These are phyloP conservation scores for Eledona agricola DNA, from an alignment of 2,888 invertebrate species.

Conservation along the genomic window DNA sequence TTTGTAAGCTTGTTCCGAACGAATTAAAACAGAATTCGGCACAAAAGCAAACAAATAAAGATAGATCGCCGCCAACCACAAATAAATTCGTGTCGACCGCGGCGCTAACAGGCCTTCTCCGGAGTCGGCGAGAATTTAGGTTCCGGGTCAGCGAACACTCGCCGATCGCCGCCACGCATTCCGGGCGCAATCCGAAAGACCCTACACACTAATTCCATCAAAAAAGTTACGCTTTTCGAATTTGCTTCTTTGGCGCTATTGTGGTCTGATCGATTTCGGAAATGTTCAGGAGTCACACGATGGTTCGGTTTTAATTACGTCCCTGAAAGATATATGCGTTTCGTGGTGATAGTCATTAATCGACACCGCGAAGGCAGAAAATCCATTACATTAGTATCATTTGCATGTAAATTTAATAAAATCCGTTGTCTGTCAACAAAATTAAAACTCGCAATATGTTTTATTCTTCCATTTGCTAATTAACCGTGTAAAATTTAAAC, in stretches of 20 bases:
- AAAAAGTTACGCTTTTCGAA: slow-evolving; percentile 25
- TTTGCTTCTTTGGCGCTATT: slow-evolving; percentile 6
- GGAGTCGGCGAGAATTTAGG: slow-evolving; percentile 44
- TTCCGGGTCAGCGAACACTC: slow-evolving; percentile 46
- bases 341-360: background rate
- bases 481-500: slow-evolving; percentile 9
- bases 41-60: slow-evolving; percentile 45
- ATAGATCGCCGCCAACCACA: slow-evolving; percentile 42
- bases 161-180: slow-evolving; percentile 40
- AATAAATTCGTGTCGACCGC: slow-evolving; percentile 47
- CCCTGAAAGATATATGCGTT: slow-evolving; percentile 5
- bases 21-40: slow-evolving; percentile 41
- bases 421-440: slow-evolving; percentile 6
- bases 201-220: slow-evolving; percentile 43
- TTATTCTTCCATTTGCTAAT: slow-evolving; percentile 1
- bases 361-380: no score
- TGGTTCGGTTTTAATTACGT: slow-evolving; percentile 17
- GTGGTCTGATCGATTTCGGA: background rate
- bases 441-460: slow-evolving; percentile 1
- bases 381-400: no score
- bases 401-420: slow-evolving; percentile 11
- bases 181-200: slow-evolving; percentile 38
- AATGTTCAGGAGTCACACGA: slow-evolving; percentile 7
- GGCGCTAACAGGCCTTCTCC: slow-evolving; percentile 45
- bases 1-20: slow-evolving; percentile 23